Conservation (phyloP, 2,797 vertebrate species). For the Sebastes wilsoni region DNA sequence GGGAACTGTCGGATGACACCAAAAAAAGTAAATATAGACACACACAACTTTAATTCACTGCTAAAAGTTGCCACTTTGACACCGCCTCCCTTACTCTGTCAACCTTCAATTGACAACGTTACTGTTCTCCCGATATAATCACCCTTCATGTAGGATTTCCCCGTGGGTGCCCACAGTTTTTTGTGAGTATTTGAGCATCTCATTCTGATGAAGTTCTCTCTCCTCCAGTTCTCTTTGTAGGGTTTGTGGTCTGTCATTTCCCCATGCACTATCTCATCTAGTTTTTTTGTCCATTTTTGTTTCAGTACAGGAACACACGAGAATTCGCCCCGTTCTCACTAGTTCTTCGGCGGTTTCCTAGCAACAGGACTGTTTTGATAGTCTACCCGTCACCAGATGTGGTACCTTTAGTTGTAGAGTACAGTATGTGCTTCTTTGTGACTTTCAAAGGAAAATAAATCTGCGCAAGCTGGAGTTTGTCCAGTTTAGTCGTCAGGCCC, state of each 20-base stretch:
- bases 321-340: neutral
- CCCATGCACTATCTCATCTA: neutral
- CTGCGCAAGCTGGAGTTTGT: neutral
- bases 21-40: neutral
- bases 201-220: neutral
- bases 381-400: neutral
- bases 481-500: neutral
- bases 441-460: neutral
- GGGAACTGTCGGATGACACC: neutral
- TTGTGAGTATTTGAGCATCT: neutral
- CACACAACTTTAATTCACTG: neutral
- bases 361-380: neutral
- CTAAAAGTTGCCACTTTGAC: neutral
- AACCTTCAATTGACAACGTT: neutral
- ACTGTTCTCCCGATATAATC: neutral
- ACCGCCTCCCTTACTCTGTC: neutral
- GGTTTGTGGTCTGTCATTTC: neutral
- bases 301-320: neutral
- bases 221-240: neutral
- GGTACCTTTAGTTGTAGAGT: neutral
- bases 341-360: neutral
- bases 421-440: neutral
- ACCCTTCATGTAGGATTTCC: neutral
- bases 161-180: neutral
- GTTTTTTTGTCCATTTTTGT: neutral